Conservation (phyloP, 2,113 vertebrate genomes). For the Microcebus griseorufus region DNA sequence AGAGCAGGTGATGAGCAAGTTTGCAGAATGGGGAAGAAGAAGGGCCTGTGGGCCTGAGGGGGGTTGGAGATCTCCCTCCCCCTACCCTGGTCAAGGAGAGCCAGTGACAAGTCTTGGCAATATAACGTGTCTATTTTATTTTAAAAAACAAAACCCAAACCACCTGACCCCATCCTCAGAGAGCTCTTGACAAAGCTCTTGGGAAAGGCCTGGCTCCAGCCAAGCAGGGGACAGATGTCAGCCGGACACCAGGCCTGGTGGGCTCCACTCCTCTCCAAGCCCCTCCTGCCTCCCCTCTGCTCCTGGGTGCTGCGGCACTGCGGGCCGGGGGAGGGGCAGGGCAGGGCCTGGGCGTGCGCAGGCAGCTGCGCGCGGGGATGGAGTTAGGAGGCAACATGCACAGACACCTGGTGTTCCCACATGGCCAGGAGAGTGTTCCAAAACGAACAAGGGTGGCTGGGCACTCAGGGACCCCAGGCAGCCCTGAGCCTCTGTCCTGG, state of each 20-base stretch:
- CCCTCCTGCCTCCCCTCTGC: neutral
- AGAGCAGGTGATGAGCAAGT: rapidly evolving
- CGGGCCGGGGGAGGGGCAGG: neutral
- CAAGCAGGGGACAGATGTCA: neutral
- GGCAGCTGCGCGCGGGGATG: neutral
- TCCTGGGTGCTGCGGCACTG: neutral
- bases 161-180: neutral
- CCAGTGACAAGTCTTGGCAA: conserved; percentile 58
- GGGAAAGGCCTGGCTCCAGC: neutral
- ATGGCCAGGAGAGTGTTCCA: neutral
- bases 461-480: neutral
- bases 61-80: too few species aligned
- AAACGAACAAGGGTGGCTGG: conserved; percentile 53
- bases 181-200: neutral
- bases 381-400: conserved; percentile 73
- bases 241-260: neutral
- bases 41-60: neutral
- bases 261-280: neutral
- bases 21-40: neutral
- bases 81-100: neutral
- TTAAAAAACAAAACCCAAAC: conserved; percentile 66
- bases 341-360: conserved; percentile 42
- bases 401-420: rapidly evolving
- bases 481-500: conserved; percentile 10
- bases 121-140: conserved; percentile 80